Base-by-base conservation (phyloP, 2,888 invertebrate genomes). In the Lasioglossum lativentre region DNA sequence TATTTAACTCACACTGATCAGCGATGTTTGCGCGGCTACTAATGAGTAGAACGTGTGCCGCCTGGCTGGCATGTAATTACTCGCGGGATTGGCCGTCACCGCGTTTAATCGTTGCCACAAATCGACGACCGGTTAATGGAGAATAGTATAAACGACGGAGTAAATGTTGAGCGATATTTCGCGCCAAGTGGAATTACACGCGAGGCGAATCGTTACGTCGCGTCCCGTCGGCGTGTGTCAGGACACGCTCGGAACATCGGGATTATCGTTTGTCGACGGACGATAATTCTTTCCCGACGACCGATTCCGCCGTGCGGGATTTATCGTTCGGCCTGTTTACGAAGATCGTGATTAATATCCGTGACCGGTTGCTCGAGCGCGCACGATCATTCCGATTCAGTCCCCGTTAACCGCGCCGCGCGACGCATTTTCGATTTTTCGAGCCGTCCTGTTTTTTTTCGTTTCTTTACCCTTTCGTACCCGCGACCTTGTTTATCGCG, bases 71-170 rank as follows among this genome's bases (percentile, higher is more conserved):
- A 56, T 82, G 83, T 91, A 91, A 91, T 90, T 91, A 91, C 87
- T 90, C 89, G 86, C 78, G 80, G 80, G 87, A 91, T 91, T 87
- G 89, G 85, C 75, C 85, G 80, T 76, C 78, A 76, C 74, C 78
- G 71, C 77, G 91, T 85, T 90, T 91, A 91, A 90, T 90, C 86
- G 87, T 82, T 81, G 80, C 71, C 83, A 82, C 87, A 87, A 91
- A 91, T 90, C 87, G 86, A 82, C 90, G 86, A 91, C 19, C 84
- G 87, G 81, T 90, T 91, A 88, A 87, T 83, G 77, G 85, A 90
- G 81, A 83, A 81, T 86, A 83, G 83, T 83, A 86, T 86, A 89
- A 80, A 80, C 79, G 79, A 34, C 59, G 70, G 84, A 77, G 78
- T 85, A 83, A 85, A 89, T 88, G 85, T 74, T 74, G 45, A 71